Conservation (phyloP, 2,888 invertebrate species). For the Xestia sexstrigata region DNA sequence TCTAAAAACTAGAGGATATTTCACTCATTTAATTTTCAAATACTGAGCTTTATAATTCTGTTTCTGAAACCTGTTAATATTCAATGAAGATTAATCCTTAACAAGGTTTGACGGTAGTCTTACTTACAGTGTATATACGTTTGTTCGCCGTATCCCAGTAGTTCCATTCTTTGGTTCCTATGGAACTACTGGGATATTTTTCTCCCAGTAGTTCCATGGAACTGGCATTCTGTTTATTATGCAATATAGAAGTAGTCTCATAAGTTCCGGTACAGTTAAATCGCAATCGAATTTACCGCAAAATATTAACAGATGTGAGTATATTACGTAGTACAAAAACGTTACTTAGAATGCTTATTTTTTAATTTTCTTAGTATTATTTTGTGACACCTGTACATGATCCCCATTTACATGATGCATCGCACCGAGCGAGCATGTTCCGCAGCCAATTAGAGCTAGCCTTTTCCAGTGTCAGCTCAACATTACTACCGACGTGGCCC, state of each 20-base stretch:
- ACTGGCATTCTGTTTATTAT: too few relatives aligned
- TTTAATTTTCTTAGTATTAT: too few relatives aligned
- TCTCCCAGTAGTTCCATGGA: too few relatives aligned
- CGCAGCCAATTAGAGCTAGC: background rate
- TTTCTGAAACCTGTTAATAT: conserved; percentile 22
- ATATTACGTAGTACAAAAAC: too few relatives aligned
- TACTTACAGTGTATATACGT: background rate
- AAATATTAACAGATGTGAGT: too few relatives aligned
- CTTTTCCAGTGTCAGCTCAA: background rate
- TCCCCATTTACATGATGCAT: background rate
- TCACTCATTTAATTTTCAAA: conserved; percentile 10
- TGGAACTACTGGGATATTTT: too few relatives aligned
- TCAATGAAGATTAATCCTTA: background rate
- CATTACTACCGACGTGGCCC: background rate
- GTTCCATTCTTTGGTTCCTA: too few relatives aligned
- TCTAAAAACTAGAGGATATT: background rate
- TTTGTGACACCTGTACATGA: background rate
- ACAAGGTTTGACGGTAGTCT: background rate
- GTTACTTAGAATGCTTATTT: too few relatives aligned
- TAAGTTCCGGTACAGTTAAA: too few relatives aligned
- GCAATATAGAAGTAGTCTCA: too few relatives aligned
- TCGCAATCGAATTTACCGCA: too few relatives aligned
- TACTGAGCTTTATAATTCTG: conserved; percentile 2
- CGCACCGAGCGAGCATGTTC: background rate
- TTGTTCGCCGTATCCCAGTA: too few relatives aligned